Conservation (phyloP, 2,888 invertebrate species). For the Apantesis nais region DNA sequence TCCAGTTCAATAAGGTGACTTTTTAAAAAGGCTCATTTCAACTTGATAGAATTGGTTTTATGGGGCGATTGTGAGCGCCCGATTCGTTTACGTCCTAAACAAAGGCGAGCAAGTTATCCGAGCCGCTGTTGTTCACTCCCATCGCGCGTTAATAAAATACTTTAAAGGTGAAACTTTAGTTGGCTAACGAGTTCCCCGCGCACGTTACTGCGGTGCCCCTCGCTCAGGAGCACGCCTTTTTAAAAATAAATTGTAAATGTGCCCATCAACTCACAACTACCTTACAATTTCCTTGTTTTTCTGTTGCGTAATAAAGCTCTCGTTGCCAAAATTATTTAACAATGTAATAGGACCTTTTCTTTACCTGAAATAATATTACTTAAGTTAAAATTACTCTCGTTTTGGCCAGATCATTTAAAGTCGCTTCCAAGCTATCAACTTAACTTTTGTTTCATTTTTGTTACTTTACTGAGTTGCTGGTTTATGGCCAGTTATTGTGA, state of each 20-base stretch:
- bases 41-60: constrained; percentile 28
- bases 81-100: constrained; percentile 5
- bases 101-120: constrained; percentile 11
- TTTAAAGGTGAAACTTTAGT: constrained; percentile 47
- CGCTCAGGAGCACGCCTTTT: constrained; percentile 27
- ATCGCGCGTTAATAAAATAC: constrained; percentile 50
- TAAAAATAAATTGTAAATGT: constrained; percentile 39
- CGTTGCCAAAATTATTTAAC: constrained; percentile 26
- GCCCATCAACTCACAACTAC: constrained; percentile 25
- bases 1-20: constrained; percentile 32
- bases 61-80: constrained; percentile 19
- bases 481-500: no score
- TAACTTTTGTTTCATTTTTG: background rate
- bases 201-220: constrained; percentile 26
- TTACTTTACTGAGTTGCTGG: background rate
- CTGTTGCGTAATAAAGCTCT: constrained; percentile 28
- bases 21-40: constrained; percentile 31
- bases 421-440: background rate
- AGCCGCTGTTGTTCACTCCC: constrained; percentile 24
- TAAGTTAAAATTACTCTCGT: background rate
- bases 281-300: constrained; percentile 34
- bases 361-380: background rate
- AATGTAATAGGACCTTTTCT: constrained; percentile 17
- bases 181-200: constrained; percentile 45
- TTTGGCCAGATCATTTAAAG: background rate